phyloP scores from a whole-genome alignment of 2,797 vertebrate genomes.

The Arvicola amphibius region DNA sequence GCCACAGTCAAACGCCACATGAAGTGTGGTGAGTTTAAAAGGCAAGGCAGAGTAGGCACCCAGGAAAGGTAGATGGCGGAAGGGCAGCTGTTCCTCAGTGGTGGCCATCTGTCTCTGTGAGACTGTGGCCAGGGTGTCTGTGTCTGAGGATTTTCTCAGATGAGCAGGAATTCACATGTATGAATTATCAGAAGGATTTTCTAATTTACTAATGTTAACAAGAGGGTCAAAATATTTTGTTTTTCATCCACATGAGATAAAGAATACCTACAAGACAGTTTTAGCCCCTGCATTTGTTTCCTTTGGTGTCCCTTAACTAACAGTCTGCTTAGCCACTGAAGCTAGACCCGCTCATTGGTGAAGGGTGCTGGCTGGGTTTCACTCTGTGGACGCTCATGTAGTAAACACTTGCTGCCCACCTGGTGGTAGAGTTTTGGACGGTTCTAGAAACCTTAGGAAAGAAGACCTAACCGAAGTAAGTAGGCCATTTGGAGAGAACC shows the following conservation, averaged over 20 bases:
- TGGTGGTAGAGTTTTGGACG: not conserved
- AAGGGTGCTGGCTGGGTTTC: not conserved
- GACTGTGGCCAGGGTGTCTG: not conserved
- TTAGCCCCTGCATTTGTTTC: not conserved
- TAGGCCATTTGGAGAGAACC: not conserved
- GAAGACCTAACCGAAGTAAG: not conserved
- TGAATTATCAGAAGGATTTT: not conserved
- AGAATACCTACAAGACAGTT: not conserved
- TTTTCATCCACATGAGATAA: not conserved
- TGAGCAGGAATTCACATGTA: not conserved
- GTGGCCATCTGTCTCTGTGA: not conserved
- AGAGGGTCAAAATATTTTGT: not conserved
- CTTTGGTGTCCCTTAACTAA: not conserved
- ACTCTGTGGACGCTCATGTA: not conserved
- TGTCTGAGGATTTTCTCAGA: not conserved
- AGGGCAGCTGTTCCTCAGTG: rapidly evolving
- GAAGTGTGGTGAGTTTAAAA: not conserved
- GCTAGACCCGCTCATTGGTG: not conserved
- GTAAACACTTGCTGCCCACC: not conserved
- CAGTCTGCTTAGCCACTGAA: not conserved
- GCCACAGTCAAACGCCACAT: not conserved
- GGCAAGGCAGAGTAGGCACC: not conserved
- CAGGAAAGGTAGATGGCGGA: not conserved
- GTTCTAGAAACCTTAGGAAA: not conserved
- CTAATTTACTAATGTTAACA: not conserved